phyloP scores from a whole-genome alignment of 64 coral and sea anemone species.

The Acropora tenuis region DNA sequence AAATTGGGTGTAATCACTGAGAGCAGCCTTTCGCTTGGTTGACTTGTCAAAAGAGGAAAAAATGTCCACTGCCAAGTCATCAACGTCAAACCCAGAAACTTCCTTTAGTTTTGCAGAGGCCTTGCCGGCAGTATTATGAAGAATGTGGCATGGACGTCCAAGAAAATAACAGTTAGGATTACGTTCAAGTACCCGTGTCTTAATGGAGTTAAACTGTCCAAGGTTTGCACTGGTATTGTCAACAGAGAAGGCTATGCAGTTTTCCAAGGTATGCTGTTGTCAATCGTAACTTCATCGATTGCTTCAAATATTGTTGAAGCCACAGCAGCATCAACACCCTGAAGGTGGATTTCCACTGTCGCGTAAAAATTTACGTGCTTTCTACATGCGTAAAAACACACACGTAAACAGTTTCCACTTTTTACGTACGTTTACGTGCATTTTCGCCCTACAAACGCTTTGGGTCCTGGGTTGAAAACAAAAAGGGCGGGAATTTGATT shows the following conservation, averaged over 20 bases:
- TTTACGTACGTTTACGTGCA: neutral
- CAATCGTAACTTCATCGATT: slow-evolving; percentile 26
- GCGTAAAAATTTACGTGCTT: neutral
- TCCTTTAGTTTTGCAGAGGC: too few species aligned
- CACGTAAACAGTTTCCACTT: neutral
- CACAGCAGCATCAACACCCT: slow-evolving; percentile 16
- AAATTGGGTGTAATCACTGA: slow-evolving; percentile 21
- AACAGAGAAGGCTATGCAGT: neutral
- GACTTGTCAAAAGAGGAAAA: slow-evolving; percentile 40
- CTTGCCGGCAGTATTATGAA: too few species aligned
- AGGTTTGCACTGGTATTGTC: too few species aligned
- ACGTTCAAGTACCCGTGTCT: too few species aligned
- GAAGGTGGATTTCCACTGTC: neutral
- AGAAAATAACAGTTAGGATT: too few species aligned
- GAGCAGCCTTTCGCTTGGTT: slow-evolving; percentile 13
- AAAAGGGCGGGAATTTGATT: neutral
- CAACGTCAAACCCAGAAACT: slow-evolving; percentile 12
- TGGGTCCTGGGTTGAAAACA: neutral
- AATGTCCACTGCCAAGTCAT: neutral
- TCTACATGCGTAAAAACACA: neutral
- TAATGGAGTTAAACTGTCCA: too few species aligned
- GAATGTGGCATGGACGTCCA: too few species aligned
- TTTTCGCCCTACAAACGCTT: neutral
- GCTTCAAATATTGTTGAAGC: slow-evolving; percentile 39
- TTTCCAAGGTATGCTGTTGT: neutral